A percentile compares a stretch with the other conserved stretches of the same genome.
phyloP scores from a whole-genome alignment of 1,140 invertebrate genomes.

The Calephelis nemesis region DNA sequence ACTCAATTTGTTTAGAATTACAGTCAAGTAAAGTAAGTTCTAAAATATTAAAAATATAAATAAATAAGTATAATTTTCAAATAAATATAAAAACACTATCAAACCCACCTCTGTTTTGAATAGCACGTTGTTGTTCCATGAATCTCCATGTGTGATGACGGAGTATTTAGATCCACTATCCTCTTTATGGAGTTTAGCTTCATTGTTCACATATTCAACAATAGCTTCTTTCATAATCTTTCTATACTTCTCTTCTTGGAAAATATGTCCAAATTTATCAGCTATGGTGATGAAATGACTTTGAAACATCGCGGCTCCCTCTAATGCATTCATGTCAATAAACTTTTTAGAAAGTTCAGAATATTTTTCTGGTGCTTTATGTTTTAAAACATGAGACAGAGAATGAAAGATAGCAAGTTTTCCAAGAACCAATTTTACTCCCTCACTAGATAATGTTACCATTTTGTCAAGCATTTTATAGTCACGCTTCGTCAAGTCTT shows the following conservation, averaged over 20 bases:
- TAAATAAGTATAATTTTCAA: too few species aligned
- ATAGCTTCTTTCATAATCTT: constrained; percentile 4
- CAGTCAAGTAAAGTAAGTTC: too few species aligned
- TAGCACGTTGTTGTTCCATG: constrained; percentile 16
- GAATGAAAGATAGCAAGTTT: constrained; percentile 80
- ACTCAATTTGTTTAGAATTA: too few species aligned
- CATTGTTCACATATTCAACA: not conserved
- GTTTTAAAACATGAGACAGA: constrained; percentile 72
- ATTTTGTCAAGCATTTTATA: constrained; percentile 73
- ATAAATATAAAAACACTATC: not conserved
- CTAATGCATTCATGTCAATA: not conserved
- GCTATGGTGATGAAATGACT: constrained; percentile 6
- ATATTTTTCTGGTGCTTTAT: constrained; percentile 51
- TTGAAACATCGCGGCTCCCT: not conserved
- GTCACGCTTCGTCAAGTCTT: constrained; percentile 73
- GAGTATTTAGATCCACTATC: constrained; percentile 18
- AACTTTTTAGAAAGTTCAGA: constrained; percentile 30
- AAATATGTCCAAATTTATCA: constrained; percentile 3
- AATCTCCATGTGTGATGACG: constrained; percentile 21
- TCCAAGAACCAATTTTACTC: constrained; percentile 68
- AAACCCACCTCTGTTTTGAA: constrained; percentile 16
- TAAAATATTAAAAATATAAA: too few species aligned
- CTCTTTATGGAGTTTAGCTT: not conserved
- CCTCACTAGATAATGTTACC: constrained; percentile 60
- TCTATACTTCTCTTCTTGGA: not conserved